Conservation (phyloP, 1,140 invertebrate species). For the Choristoneura fumiferana region DNA sequence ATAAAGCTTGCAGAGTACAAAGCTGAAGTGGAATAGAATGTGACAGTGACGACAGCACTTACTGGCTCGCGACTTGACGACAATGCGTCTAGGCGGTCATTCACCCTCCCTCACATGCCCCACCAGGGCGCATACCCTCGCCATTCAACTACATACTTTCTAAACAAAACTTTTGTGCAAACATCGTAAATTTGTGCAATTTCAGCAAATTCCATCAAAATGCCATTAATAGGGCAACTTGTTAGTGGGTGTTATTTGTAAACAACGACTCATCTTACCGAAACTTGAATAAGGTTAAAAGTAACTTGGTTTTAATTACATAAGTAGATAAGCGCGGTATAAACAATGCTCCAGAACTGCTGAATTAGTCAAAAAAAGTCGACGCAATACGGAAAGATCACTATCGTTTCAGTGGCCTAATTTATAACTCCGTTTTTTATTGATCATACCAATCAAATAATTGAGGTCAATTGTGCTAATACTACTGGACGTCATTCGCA, state of each 20-base stretch:
- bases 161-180: slow-evolving; percentile 14
- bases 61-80: slow-evolving; percentile 1
- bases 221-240: neutral
- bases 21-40: slow-evolving; percentile 16
- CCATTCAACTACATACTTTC: slow-evolving; percentile 15
- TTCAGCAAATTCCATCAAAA: neutral
- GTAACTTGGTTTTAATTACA: neutral
- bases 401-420: no score
- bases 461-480: no score
- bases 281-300: neutral
- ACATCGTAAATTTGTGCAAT: slow-evolving; percentile 7
- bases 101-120: neutral
- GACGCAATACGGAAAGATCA: no score
- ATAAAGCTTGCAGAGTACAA: slow-evolving; percentile 11
- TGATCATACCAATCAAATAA: no score
- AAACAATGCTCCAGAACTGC: no score
- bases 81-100: slow-evolving; percentile 13
- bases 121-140: slow-evolving; percentile 1
- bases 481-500: no score
- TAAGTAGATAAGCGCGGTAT: no score
- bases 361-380: no score
- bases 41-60: slow-evolving; percentile 2
- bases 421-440: no score
- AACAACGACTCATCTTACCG: neutral
- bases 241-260: neutral